Percentiles rank a stretch among this genome's conserved stretches.
Evolutionary conservation across 2,888 invertebrate species (phyloP).

Genomic region (Pterostichus niger): DNA sequence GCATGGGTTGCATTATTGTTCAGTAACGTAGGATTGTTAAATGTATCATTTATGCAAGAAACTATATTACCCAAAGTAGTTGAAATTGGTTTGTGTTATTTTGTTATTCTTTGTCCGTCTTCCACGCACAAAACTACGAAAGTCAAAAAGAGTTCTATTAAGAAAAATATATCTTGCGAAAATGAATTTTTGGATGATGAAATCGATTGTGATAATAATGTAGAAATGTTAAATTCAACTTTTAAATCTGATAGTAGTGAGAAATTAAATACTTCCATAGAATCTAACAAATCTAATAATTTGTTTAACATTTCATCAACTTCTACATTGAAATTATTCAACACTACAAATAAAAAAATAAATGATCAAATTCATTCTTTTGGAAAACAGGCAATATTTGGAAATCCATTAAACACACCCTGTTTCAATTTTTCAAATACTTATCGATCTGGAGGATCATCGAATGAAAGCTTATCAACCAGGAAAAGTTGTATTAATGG

Average conservation of each 20-base stretch:
- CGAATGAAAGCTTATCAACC: slow-evolving; percentile 55
- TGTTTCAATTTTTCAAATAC: slow-evolving; percentile 58
- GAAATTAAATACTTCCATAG: slow-evolving; percentile 23
- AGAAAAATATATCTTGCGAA: slow-evolving; percentile 29
- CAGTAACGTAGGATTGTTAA: slow-evolving; percentile 19
- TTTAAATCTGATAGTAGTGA: slow-evolving; percentile 59
- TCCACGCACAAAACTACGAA: slow-evolving; percentile 36
- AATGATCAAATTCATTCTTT: slow-evolving; percentile 62
- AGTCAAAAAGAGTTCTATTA: slow-evolving; percentile 6
- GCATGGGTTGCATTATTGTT: slow-evolving; percentile 31
- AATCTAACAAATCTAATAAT: slow-evolving; percentile 57
- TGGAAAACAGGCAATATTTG: slow-evolving; percentile 62
- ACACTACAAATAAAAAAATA: not conserved
- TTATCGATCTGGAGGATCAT: slow-evolving; percentile 48
- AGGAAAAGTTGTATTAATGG: slow-evolving; percentile 45
- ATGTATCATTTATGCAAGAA: not conserved
- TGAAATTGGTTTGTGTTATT: slow-evolving; percentile 29
- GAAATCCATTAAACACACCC: slow-evolving; percentile 49
- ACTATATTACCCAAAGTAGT: not conserved
- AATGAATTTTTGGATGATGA: slow-evolving; percentile 54
- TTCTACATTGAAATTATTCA: slow-evolving; percentile 52
- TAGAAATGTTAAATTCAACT: slow-evolving; percentile 64
- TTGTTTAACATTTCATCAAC: slow-evolving; percentile 4
- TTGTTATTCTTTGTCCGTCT: slow-evolving; percentile 50
- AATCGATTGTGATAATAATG: slow-evolving; percentile 16